Evolutionary conservation across 2,113 vertebrate genomes (phyloP), one percentile per base, ranked within the genome.

Genomic region (Laticauda laticaudata): DNA sequence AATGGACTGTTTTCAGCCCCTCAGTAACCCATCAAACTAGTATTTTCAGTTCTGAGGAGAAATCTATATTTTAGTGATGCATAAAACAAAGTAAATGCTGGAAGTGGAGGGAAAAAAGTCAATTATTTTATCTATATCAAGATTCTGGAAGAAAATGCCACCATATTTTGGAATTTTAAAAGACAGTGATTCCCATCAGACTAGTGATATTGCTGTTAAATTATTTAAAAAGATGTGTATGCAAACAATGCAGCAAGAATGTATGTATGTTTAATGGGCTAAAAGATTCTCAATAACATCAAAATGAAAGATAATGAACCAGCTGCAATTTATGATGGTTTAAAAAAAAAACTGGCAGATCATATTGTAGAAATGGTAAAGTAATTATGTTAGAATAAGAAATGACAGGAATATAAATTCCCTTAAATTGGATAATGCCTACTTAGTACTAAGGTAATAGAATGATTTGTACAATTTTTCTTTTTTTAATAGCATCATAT

Each of bases 271-370:
- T 64, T 88, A 34, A 51, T 92, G 56, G 7, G 45, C 45, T 34
- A 14, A 21, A 92, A 64, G 81, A 57, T 20, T 91, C 39, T 91
- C 5, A 57, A 56, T 26, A 45, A 43, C 26, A 92, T 20, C 81
- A 87, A 59, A 92, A 48, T 64, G 45, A 87, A 64, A 23, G 29
- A 61, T 51, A 92, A 92, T 87, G 85, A 92, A 87, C 86, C 55
- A 92, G 26, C 45, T 29, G 59, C 86, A 64, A 87, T 14, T 88
- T 29, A 87, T 26, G 86, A 64, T n/a, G 51, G 18, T 87, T n/a
- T 53, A 20, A 88, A 92, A 92, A 48, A 51, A 69, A 61, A 87
- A 69, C 56, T 53, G 56, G 43, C 91, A 92, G 85, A 87, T 88
- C 45, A 64, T 21, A 26, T 61, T 61, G 9, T 61, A 51, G 45